Evolutionary conservation across 2,797 vertebrate species (phyloP), one percentile per base, ranked within the genome.

Genomic region (Remorina albescens): DNA sequence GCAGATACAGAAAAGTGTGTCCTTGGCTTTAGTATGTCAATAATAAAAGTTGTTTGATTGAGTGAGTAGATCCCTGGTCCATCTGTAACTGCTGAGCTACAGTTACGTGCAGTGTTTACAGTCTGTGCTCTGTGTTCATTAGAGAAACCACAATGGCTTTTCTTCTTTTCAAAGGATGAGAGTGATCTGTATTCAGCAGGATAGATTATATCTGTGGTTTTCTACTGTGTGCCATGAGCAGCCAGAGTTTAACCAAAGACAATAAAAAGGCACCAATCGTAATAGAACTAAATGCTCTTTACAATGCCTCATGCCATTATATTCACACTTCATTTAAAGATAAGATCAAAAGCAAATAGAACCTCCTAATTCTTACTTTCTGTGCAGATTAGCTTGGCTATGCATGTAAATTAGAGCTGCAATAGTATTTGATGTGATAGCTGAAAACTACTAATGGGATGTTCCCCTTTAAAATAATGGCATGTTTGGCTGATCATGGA

Each of bases 1-100:
- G 47, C 37, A 13, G 65, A 56, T 39, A 50, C 41, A 72, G 55
- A 57, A 56, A 63, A 50, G 57, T 0, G 28, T 26, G 78, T 82
- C 80, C 56, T 78, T 58, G 62, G 74, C 62, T 74, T 68, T 50
- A 62, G 72, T 61, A 73, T 66, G 73, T 74, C 64, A 64, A 72
- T 68, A 80, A 76, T 46, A 73, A 37, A 67, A 69, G 67, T 68
- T 70, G 16, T 76, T 46, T 78, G 72, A 85, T 67, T 58, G 70
- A 71, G 66, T n/a, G 78, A 59, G 51, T 18, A 67, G 80, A 89
- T 84, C 41, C 39, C 54, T 64, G 63, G 66, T 74, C 76, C 82
- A 78, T 88, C 82, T 90, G 66, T 73, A 49, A 75, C 67, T 36
- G 64, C 82, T 67, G 71, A 80, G 75, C 59, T 13, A 0, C 47